Evolutionary conservation across 2,888 invertebrate species (phyloP).

Genomic region (Oasisia sp.): DNA sequence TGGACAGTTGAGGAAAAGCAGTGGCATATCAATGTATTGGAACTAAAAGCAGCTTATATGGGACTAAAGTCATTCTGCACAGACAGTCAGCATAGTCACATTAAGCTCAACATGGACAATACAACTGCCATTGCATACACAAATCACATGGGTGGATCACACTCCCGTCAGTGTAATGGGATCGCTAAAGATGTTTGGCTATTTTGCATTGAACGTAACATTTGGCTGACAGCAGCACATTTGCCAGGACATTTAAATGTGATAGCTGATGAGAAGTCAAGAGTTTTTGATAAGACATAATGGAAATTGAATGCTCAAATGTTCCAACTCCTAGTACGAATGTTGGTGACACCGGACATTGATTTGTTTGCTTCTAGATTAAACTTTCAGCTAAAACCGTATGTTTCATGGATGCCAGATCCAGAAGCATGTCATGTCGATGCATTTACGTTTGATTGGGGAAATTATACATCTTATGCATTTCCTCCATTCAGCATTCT

Average conservation of each 20-base stretch:
- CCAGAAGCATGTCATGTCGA: too few species aligned
- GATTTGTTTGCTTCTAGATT: too few species aligned
- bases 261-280: background rate
- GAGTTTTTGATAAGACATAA: background rate
- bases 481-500: too few species aligned
- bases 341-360: too few species aligned
- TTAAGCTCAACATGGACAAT: slow-evolving; percentile 27
- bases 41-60: slow-evolving; percentile 21
- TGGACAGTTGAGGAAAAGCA: slow-evolving; percentile 19
- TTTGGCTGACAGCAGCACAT: slow-evolving; percentile 21
- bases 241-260: slow-evolving; percentile 30
- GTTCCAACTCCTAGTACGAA: background rate
- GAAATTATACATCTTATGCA: too few species aligned
- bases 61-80: slow-evolving; percentile 18
- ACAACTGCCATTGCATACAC: slow-evolving; percentile 28
- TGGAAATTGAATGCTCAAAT: background rate
- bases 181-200: slow-evolving; percentile 28
- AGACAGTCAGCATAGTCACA: slow-evolving; percentile 19
- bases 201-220: background rate
- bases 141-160: slow-evolving; percentile 31
- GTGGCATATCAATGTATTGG: slow-evolving; percentile 26
- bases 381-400: too few species aligned
- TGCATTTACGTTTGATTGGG: too few species aligned
- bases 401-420: too few species aligned
- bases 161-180: slow-evolving; percentile 24